A percentile compares a stretch with the other conserved stretches of the same genome.
These are phyloP conservation scores for Melanotaenia duboulayi DNA, from an alignment of 2,113 vertebrate species.

Conservation along the genomic window DNA sequence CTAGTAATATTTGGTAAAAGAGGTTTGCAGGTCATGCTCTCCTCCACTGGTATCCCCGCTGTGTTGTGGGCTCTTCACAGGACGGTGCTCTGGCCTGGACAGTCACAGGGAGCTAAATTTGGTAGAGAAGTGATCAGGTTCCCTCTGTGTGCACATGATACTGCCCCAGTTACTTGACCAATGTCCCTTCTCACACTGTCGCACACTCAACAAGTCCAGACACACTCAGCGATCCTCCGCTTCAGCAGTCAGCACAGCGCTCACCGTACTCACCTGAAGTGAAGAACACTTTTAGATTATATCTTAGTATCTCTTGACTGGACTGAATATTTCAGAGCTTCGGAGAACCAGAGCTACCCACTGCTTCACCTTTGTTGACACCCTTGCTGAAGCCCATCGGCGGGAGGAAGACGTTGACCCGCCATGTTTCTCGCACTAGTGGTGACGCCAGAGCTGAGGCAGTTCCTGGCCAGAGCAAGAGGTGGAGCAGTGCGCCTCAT, in stretches of 20 bases:
- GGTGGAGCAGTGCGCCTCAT: slow-evolving; percentile 92
- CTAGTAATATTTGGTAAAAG: slow-evolving; percentile 3
- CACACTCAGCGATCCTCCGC: slow-evolving; percentile 40
- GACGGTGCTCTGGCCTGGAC: slow-evolving; percentile 68
- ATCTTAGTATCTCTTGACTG: slow-evolving; percentile 5
- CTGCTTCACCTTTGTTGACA: not conserved
- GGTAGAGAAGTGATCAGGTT: slow-evolving; percentile 87
- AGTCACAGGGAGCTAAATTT: slow-evolving; percentile 84
- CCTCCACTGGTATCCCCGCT: slow-evolving; percentile 20
- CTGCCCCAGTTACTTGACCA: slow-evolving; percentile 78
- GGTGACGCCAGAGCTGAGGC: slow-evolving; percentile 94
- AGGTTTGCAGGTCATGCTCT: slow-evolving; percentile 30
- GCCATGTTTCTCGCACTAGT: slow-evolving; percentile 95
- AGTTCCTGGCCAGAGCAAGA: slow-evolving; percentile 94
- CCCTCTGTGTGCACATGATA: slow-evolving; percentile 79
- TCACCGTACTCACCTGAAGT: not conserved
- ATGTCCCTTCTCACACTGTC: slow-evolving; percentile 64
- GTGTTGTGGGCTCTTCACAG: slow-evolving; percentile 53
- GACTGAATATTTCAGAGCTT: slow-evolving; percentile 36
- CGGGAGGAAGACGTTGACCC: slow-evolving; percentile 69
- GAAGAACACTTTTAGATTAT: slow-evolving; percentile 5
- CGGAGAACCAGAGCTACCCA: slow-evolving; percentile 4
- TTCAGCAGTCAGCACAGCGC: slow-evolving; percentile 15
- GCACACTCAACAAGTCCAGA: slow-evolving; percentile 45
- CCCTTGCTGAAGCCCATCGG: slow-evolving; percentile 21